Base-by-base conservation (phyloP, 1,140 invertebrate species). In the Chrysomallon squamiferum region DNA sequence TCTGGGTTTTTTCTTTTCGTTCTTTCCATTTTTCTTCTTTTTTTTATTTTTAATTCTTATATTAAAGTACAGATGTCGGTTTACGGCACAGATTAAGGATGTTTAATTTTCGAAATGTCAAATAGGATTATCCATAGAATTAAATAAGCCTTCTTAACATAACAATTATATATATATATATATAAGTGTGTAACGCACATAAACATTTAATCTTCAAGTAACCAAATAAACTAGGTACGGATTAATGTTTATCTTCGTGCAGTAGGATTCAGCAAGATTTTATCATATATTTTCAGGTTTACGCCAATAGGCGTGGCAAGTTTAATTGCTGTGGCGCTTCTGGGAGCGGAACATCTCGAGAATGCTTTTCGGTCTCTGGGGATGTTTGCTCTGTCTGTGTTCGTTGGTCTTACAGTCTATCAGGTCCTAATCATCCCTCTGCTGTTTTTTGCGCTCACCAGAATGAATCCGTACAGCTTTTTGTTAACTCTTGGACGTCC, bases 251-350 rank as follows among this genome's bases (percentile, higher is more conserved):
- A n/a, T n/a, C n/a, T n/a, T n/a, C n/a, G n/a, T n/a, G n/a, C n/a
- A n/a, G n/a, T n/a, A n/a, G n/a, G n/a, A n/a, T n/a, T n/a, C n/a
- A n/a, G n/a, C n/a, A n/a, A n/a, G n/a, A n/a, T n/a, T n/a, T 57
- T 57, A 18, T 4, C 29, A 20, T 30, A n/a, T 62, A 2, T 54
- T 43, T 75, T 27, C 76, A 91, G 90, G 89, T 88, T 95, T 66
- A 95, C 94, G 1, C 95, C 95, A 1, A 76, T 97, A 20, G 95
- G 95, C 43, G 93, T 97, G 65, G 91, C 92, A 69, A 96, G 93
- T 60, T 90, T 97, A 25, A 96, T 98, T 71, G 92, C 93, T 57
- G 93, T 93, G 15, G 96, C 96, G 85, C 92, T 98, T 69, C 87
- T 96, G 1, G 90, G 90, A 47, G 91, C 96, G n/a, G 87, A 88